Evolutionary conservation across 2,888 invertebrate species (phyloP), one percentile per base, ranked within the genome.

Genomic region (Eretmocerus hayati): DNA sequence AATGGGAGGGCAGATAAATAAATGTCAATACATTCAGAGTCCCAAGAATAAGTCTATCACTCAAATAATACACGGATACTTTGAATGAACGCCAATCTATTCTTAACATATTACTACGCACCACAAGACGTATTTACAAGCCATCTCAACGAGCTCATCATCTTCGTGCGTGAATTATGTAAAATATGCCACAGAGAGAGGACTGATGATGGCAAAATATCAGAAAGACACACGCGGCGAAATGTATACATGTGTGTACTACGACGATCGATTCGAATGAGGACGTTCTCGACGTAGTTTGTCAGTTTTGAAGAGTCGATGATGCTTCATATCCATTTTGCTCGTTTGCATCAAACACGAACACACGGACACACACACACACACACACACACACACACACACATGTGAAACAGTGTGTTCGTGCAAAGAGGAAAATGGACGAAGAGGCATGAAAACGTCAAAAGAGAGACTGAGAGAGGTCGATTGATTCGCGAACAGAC

Each of bases 11-110:
- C 33, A 46, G 45, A 39, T 26, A 48, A 45, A 48, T 45, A 48
- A 45, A 31, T 52, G 48, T 52, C 52, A 52, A 48, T 48, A 42
- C 40, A 43, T 40, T n/a, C n/a, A n/a, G n/a, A n/a, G 37, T 46
- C 42, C 42, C 36, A 31, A 35, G 42, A 49, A 43, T 39, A 31
- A 37, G 42, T 49, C 44, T n/a, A n/a, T n/a, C n/a, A n/a, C n/a
- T n/a, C n/a, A n/a, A 49, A 44, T 49, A 41, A 45, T 36, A 41
- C 36, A 31, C 4, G 31, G n/a, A 31, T n/a, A 15, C 31, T 13
- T 31, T 30, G 46, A 47, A 41, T 37, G 47, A 21, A 37, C 37
- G 47, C 44, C 51, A 41, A 41, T 47, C 51, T 47, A 51, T 51
- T 51, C 51, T 39, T 37, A 26, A 11, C 8, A 26, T n/a, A n/a